Evolutionary conservation across 2,113 vertebrate genomes (phyloP), one percentile per base, ranked within the genome.

Genomic region (Athene cunicularia): DNA sequence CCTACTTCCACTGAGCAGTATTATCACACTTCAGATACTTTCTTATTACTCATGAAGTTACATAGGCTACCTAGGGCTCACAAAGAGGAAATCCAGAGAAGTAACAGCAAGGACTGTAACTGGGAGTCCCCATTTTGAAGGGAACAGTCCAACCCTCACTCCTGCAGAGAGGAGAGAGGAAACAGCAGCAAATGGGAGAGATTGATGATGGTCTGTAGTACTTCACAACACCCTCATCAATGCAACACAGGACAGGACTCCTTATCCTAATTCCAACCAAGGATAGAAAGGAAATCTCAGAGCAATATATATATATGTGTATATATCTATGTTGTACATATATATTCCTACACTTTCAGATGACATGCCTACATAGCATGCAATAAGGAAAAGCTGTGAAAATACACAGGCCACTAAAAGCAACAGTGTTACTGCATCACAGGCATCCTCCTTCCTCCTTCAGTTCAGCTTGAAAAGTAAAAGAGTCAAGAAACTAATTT

Each of bases 301-400:
- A 60, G 50, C 28, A 52, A 37, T 17, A 30, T 8, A 47, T 4
- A 53, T 28, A 2, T 26, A 18, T 24, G 16, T 37, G 9, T 3
- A 37, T 6, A 27, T 0, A 33, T 2, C 20, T 8, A 30, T 5
- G 6, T 19, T n/a, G n/a, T n/a, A 33, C 2, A 23, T 8, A 30
- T 5, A 8, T 19, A 49, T 27, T 39, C 23, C 53, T 0, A 81
- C 4, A 5, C 33, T 30, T 86, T 58, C 13, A 47, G 67, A 43
- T 2, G 1, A 35, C 28, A 56, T 26, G 33, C 21, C 50, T 55
- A 37, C 27, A 22, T 2, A 81, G 53, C 32, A 53, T 2, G 13
- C 11, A 72, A n/a, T 11, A 52, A 76, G 45, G 21, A 56, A 62
- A 66, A 60, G 37, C 7, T 37, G 18, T 15, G 41, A 67, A 76